Evolutionary conservation across 2,797 vertebrate genomes (phyloP).

Genomic region (Melanotaenia boesemani): DNA sequence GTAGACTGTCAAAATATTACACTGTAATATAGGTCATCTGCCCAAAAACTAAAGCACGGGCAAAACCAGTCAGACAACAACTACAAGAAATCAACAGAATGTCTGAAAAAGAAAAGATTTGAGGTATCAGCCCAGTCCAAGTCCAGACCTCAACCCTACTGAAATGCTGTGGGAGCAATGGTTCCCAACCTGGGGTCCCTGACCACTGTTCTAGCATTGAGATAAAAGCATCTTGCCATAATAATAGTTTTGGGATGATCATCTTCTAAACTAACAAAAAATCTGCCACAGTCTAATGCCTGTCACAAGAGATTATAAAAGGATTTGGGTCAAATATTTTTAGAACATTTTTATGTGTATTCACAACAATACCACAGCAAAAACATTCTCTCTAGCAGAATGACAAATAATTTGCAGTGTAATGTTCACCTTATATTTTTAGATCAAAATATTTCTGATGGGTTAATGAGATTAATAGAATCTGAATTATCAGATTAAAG

Average conservation of each 20-base stretch:
- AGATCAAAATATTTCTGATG: not conserved
- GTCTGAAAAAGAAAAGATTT: not conserved
- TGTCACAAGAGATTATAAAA: not conserved
- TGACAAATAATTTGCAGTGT: not conserved
- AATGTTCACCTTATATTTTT: not conserved
- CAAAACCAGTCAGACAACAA: not conserved
- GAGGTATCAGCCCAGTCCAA: not conserved
- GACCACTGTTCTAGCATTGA: no score
- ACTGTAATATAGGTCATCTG: not conserved
- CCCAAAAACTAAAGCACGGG: not conserved
- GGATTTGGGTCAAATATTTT: not conserved
- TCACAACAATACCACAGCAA: not conserved
- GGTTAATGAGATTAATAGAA: no score
- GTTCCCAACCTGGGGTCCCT: no score
- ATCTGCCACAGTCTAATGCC: not conserved
- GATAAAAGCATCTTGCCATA: not conserved
- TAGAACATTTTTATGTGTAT: not conserved
- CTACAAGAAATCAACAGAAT: not conserved
- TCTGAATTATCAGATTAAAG: no score
- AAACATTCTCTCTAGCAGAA: not conserved
- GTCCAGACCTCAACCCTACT: not conserved
- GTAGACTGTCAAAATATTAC: not conserved
- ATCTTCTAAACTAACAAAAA: not conserved
- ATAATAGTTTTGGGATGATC: not conserved
- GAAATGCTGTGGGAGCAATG: not conserved